A percentile compares a stretch with the other conserved stretches of the same genome.
Evolutionary conservation across 2,888 invertebrate species (phyloP).

Genomic region (Himalopsyche kuldschensis): DNA sequence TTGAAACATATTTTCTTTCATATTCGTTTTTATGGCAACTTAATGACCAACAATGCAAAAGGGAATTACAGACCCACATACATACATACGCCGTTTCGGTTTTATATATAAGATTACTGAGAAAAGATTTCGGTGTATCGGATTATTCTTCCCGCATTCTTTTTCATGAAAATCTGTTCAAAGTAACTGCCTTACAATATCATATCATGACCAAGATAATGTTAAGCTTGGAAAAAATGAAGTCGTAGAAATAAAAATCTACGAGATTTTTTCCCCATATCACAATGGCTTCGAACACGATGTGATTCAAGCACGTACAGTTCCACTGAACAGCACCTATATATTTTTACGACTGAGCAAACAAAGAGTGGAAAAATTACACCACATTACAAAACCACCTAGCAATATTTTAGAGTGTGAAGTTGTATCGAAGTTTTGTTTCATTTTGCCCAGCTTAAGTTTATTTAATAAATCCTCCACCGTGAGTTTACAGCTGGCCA

Average conservation of each 20-base stretch:
- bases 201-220: not conserved
- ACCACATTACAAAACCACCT: conserved; percentile 6
- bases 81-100: too few relatives aligned
- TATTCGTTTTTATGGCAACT: too few relatives aligned
- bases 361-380: conserved; percentile 19
- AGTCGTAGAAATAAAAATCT: not conserved
- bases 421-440: conserved; percentile 1
- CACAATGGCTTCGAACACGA: not conserved
- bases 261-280: not conserved
- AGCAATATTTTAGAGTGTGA: conserved; percentile 2
- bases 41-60: too few relatives aligned
- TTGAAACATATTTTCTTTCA: too few relatives aligned
- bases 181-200: not conserved
- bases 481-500: not conserved
- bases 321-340: conserved; percentile 13
- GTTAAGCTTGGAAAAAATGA: not conserved
- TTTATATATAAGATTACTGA: not conserved
- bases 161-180: not conserved
- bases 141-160: not conserved
- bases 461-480: not conserved
- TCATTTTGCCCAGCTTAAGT: not conserved
- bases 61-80: too few relatives aligned
- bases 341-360: conserved; percentile 22
- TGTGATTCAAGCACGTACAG: conserved; percentile 19
- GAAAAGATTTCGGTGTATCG: not conserved